These are phyloP conservation scores for Hydrochoerus hydrochaeris DNA, from an alignment of 2,113 vertebrate species.

Conservation along the genomic window DNA sequence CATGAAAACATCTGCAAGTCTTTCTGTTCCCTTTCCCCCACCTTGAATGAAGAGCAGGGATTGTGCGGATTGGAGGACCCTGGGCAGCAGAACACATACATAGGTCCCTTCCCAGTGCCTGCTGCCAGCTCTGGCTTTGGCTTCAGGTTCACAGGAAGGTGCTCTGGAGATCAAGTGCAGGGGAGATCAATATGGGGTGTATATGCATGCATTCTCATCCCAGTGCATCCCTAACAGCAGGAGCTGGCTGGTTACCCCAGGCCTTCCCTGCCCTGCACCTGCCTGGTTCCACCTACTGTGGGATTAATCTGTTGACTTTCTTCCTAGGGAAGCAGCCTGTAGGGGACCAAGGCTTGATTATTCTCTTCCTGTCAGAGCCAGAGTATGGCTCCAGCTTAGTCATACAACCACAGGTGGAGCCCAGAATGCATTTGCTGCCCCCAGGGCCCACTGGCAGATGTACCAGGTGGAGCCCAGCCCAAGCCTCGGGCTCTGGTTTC, in stretches of 20 bases:
- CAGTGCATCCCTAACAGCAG: not conserved
- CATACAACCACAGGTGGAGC: not conserved
- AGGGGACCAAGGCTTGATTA: conserved; percentile 41
- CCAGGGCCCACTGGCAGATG: not conserved
- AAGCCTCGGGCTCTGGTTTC: conserved; percentile 45
- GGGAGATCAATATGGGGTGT: too few relatives aligned
- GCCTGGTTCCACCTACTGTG: conserved; percentile 53
- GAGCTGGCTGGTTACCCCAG: not conserved
- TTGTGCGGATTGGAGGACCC: not conserved
- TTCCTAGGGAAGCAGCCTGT: not conserved
- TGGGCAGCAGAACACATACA: not conserved
- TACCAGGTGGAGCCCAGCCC: not conserved
- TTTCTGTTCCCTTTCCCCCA: accelerated
- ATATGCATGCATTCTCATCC: not conserved
- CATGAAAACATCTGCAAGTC: not conserved
- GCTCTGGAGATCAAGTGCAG: not conserved
- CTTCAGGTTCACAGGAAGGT: not conserved
- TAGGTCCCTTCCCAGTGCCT: not conserved
- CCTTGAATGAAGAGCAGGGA: not conserved
- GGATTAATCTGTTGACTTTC: conserved; percentile 60
- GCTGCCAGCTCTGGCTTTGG: not conserved
- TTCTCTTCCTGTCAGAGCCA: conserved; percentile 33
- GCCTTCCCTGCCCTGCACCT: not conserved
- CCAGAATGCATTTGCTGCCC: not conserved
- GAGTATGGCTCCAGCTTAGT: not conserved